A percentile compares a stretch with the other conserved stretches of the same genome.
Evolutionary conservation across 2,797 vertebrate genomes (phyloP).

Genomic region (Loris lydekkerianus): DNA sequence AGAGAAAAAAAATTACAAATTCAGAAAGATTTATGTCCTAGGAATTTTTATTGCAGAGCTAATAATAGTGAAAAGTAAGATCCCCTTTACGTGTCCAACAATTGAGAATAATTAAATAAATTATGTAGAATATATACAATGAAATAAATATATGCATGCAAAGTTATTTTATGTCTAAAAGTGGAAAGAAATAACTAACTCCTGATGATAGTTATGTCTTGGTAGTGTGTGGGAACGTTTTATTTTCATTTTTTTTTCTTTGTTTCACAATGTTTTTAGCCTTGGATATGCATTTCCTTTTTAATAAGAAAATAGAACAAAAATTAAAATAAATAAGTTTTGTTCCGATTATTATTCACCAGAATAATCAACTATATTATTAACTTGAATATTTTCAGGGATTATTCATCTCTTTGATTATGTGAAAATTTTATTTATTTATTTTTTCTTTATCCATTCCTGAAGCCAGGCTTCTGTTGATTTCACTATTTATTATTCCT

Average conservation of each 20-base stretch:
- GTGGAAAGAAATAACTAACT: background rate
- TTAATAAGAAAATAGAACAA: slow-evolving; percentile 4
- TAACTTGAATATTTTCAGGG: background rate
- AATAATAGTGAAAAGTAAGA: slow-evolving; percentile 56
- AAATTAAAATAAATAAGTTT: background rate
- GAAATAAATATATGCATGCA: slow-evolving; percentile 6
- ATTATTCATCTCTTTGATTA: slow-evolving; percentile 29
- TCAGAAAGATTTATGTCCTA: slow-evolving; percentile 32
- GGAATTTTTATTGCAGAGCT: slow-evolving; percentile 36
- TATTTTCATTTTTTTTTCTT: slow-evolving; percentile 62
- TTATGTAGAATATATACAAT: background rate
- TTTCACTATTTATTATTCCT: slow-evolving; percentile 13
- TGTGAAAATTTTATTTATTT: slow-evolving; percentile 27
- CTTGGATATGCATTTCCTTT: slow-evolving; percentile 45
- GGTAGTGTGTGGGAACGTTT: background rate
- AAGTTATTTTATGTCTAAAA: slow-evolving; percentile 24
- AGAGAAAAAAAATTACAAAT: slow-evolving; percentile 41
- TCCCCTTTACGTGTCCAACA: background rate
- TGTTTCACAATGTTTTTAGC: slow-evolving; percentile 46
- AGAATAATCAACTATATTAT: background rate
- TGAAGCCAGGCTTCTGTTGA: background rate
- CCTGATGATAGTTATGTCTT: slow-evolving; percentile 3
- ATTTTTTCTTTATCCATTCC: background rate
- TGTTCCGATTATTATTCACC: background rate
- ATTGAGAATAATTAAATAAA: slow-evolving; percentile 56